These are phyloP conservation scores for Tachyglossus aculeatus DNA, from an alignment of 2,797 vertebrate genomes.

Conservation along the genomic window DNA sequence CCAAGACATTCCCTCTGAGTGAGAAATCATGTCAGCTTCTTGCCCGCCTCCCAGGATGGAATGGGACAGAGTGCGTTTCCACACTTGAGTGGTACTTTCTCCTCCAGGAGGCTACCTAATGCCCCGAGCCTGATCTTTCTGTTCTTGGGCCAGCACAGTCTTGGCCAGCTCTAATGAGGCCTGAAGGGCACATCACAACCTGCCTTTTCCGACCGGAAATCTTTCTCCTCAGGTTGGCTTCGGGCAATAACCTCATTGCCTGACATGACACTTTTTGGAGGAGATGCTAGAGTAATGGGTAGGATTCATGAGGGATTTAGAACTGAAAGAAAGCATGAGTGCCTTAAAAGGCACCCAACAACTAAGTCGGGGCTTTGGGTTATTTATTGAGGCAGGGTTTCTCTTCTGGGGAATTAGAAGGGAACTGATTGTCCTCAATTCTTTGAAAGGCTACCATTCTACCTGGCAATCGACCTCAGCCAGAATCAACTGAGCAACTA, in stretches of 20 bases:
- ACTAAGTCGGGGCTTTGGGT: too few relatives aligned
- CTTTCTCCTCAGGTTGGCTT: conserved; percentile 46
- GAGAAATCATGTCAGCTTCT: conserved; percentile 43
- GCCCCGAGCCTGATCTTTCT: conserved; percentile 64
- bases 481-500: too few relatives aligned
- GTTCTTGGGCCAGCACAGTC: conserved; percentile 55
- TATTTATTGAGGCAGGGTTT: too few relatives aligned
- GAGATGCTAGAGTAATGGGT: too few relatives aligned
- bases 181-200: conserved; percentile 56
- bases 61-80: conserved; percentile 56
- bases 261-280: too few relatives aligned
- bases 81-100: conserved; percentile 47
- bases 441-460: too few relatives aligned
- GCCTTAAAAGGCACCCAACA: too few relatives aligned
- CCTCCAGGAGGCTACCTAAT: conserved; percentile 62
- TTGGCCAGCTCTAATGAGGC: conserved; percentile 47
- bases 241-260: conserved; percentile 9
- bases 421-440: too few relatives aligned
- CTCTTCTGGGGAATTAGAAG: too few relatives aligned
- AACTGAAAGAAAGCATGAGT: too few relatives aligned
- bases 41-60: conserved; percentile 45
- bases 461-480: too few relatives aligned
- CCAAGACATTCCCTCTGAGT: conserved; percentile 59
- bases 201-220: conserved; percentile 56
- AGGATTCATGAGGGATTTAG: too few relatives aligned